phyloP scores from a whole-genome alignment of 23 tunicate genomes.

The Aplidium turbinatum region DNA sequence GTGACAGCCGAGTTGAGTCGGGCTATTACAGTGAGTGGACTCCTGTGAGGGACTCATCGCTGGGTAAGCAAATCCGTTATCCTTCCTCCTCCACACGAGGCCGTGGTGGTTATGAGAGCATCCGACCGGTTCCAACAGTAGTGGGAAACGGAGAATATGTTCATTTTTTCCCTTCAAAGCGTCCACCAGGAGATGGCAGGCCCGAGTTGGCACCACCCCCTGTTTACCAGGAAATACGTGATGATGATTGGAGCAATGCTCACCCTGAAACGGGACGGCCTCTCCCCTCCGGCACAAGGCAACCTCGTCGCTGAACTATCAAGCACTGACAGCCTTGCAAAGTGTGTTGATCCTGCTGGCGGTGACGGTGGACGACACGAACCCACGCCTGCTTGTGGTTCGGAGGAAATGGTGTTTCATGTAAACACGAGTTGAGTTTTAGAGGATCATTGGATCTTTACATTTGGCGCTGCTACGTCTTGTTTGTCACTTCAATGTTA shows the following conservation, averaged over 20 bases:
- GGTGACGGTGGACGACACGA: too few relatives aligned
- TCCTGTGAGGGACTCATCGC: neutral
- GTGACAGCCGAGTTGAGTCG: slow-evolving; percentile 8
- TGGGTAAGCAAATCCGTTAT: neutral
- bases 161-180: slow-evolving; percentile 19
- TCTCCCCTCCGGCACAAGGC: too few relatives aligned
- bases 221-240: slow-evolving; percentile 20
- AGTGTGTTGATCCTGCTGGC: too few relatives aligned
- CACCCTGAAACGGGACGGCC: too few relatives aligned
- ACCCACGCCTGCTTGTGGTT: too few relatives aligned
- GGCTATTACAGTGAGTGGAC: slow-evolving; percentile 32
- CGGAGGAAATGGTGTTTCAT: too few relatives aligned
- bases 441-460: too few relatives aligned
- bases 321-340: too few relatives aligned
- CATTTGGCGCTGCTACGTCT: too few relatives aligned
- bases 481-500: too few relatives aligned
- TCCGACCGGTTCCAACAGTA: neutral
- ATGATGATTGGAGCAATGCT: slow-evolving; percentile 1
- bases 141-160: slow-evolving; percentile 22
- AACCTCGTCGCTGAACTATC: too few relatives aligned
- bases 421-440: too few relatives aligned
- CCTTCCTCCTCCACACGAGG: neutral
- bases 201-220: neutral
- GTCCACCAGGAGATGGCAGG: slow-evolving; percentile 33
- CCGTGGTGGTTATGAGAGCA: neutral